A percentile compares a stretch with the other conserved stretches of the same genome.
phyloP scores from a whole-genome alignment of 2,797 vertebrate genomes.

The Darevskia mixta region DNA sequence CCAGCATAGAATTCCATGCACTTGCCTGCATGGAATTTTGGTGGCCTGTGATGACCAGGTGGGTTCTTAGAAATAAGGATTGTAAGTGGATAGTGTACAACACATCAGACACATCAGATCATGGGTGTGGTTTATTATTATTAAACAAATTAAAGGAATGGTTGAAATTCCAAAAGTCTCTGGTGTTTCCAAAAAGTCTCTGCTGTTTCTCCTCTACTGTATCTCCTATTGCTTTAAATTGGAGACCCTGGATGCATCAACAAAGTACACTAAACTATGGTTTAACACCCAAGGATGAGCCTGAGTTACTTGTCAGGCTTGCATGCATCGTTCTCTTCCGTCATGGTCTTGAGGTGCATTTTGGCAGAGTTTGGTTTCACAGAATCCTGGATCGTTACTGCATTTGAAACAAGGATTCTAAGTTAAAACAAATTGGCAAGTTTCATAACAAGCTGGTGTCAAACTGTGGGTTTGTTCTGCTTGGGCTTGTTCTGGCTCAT shows the following conservation, averaged over 20 bases:
- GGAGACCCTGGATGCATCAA: not conserved
- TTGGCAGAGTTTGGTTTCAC: no score
- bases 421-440: no score
- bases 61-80: not conserved
- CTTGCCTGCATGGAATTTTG: not conserved
- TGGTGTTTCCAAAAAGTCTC: not conserved
- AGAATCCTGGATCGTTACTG: no score
- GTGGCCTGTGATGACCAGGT: not conserved
- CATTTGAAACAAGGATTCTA: no score
- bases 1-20: not conserved
- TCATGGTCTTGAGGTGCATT: no score
- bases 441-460: not conserved
- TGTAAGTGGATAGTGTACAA: not conserved
- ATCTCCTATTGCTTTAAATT: not conserved
- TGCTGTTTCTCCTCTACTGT: not conserved
- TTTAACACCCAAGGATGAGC: not conserved
- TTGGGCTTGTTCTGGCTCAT: not conserved
- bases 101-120: not conserved
- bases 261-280: not conserved
- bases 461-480: not conserved
- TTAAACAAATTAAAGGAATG: not conserved
- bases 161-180: not conserved
- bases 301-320: not conserved
- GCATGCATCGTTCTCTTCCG: no score
- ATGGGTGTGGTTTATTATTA: not conserved